Percentiles rank a stretch among this genome's conserved stretches.
These are phyloP conservation scores for Pseudorhombus dupliciocellatus DNA, from an alignment of 2,113 vertebrate genomes.

Conservation along the genomic window DNA sequence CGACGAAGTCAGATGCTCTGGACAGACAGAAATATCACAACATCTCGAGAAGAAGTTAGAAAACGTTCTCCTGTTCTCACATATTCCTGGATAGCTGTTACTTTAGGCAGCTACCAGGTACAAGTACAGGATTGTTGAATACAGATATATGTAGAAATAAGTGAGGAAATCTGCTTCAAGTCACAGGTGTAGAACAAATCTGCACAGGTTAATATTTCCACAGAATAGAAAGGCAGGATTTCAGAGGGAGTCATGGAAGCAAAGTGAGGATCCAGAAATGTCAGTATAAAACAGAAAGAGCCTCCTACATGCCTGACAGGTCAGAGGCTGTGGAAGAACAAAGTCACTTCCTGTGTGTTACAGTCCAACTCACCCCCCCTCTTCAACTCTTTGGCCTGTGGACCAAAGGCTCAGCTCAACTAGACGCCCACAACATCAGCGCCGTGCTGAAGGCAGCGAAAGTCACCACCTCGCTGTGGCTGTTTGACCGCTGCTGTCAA, in stretches of 20 bases:
- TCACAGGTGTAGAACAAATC: not conserved
- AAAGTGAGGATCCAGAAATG: too few species aligned
- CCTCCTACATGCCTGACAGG: not conserved
- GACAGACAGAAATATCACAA: not conserved
- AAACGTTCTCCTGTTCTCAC: not conserved
- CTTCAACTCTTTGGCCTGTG: slow-evolving; percentile 5
- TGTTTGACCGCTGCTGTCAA: slow-evolving; percentile 63
- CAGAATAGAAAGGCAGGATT: not conserved
- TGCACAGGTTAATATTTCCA: not conserved
- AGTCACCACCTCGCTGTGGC: slow-evolving; percentile 41
- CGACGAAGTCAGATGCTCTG: not conserved
- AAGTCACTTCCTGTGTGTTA: not conserved
- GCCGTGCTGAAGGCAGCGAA: slow-evolving; percentile 24
- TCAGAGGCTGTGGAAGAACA: not conserved
- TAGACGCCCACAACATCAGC: slow-evolving; percentile 31
- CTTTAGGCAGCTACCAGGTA: not conserved
- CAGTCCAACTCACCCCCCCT: slow-evolving; percentile 9
- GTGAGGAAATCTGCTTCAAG: not conserved
- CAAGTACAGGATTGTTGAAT: not conserved
- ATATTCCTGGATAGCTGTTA: not conserved
- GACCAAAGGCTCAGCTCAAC: slow-evolving; percentile 34
- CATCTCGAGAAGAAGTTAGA: not conserved
- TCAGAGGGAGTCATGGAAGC: too few species aligned
- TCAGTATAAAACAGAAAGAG: not conserved
- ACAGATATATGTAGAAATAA: not conserved